phyloP scores from a whole-genome alignment of 2,797 vertebrate species.

The Molossus alvarezi region DNA sequence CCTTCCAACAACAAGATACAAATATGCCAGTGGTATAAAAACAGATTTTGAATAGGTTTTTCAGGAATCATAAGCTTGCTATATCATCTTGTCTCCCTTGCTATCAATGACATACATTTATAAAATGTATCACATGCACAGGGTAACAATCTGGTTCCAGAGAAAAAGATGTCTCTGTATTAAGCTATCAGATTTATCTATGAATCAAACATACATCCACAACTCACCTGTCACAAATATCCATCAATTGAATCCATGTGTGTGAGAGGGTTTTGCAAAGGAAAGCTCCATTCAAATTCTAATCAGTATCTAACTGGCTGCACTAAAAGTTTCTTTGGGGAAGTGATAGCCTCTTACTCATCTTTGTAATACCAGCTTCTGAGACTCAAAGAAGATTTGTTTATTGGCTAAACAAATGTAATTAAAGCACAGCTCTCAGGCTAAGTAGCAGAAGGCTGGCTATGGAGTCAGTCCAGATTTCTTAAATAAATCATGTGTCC shows the following conservation, averaged over 20 bases:
- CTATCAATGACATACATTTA: not conserved
- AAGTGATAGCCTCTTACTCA: conserved; percentile 41
- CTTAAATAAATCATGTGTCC: not conserved
- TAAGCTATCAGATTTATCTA: conserved; percentile 50
- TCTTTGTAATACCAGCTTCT: not conserved
- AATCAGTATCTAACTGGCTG: not conserved
- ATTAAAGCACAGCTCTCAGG: conserved; percentile 54
- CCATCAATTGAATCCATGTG: not conserved
- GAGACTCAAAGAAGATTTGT: conserved; percentile 31
- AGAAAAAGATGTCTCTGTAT: conserved; percentile 37
- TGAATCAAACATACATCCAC: conserved; percentile 28
- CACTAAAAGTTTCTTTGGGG: conserved; percentile 1
- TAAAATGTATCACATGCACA: not conserved
- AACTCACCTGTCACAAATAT: conserved; percentile 24
- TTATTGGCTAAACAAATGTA: conserved; percentile 11
- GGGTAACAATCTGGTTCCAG: not conserved
- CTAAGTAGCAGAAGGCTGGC: not conserved
- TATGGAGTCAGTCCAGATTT: not conserved
- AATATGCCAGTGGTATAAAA: not conserved
- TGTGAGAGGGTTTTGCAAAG: not conserved
- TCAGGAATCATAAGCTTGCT: not conserved
- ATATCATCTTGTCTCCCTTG: not conserved
- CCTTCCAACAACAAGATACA: conserved; percentile 8
- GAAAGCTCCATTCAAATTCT: conserved; percentile 53
- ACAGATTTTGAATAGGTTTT: not conserved